Evolutionary conservation across 2,888 invertebrate genomes (phyloP).

Genomic region (Camponotus fellah): DNA sequence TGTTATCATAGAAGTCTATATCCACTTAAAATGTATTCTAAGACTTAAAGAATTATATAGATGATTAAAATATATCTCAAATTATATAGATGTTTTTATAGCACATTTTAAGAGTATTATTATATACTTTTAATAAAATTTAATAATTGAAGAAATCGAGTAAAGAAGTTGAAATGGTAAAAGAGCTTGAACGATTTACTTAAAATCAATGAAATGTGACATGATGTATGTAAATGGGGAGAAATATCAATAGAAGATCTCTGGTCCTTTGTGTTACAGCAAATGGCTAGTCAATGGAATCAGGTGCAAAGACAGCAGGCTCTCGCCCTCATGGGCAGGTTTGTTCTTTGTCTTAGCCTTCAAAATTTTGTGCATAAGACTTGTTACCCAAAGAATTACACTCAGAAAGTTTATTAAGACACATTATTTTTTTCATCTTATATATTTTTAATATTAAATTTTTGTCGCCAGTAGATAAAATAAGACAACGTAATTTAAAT

Average conservation of each 20-base stretch:
- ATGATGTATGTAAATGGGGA: constrained; percentile 78
- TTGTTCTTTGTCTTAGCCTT: constrained; percentile 82
- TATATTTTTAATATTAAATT: too few species aligned
- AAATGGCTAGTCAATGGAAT: constrained; percentile 95
- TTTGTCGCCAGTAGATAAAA: too few species aligned
- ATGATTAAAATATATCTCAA: too few species aligned
- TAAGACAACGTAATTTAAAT: too few species aligned
- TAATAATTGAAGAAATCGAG: constrained; percentile 71
- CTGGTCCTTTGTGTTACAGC: constrained; percentile 88
- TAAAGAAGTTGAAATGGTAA: constrained; percentile 78
- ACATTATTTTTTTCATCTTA: neutral
- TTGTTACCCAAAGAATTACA: constrained; percentile 64
- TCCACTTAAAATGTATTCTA: neutral
- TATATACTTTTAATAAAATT: neutral
- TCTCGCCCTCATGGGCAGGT: constrained; percentile 97
- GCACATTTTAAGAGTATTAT: neutral
- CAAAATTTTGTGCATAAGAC: constrained; percentile 69
- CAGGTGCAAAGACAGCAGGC: constrained; percentile 96
- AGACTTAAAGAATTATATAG: too few species aligned
- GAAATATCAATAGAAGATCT: constrained; percentile 85
- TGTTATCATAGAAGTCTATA: neutral
- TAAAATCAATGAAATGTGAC: constrained; percentile 76
- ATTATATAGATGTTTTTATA: neutral
- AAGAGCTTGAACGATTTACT: constrained; percentile 78
- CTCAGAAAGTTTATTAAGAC: neutral